phyloP scores from a whole-genome alignment of 1,140 invertebrate genomes.

The Holcopasites calliopsidis region DNA sequence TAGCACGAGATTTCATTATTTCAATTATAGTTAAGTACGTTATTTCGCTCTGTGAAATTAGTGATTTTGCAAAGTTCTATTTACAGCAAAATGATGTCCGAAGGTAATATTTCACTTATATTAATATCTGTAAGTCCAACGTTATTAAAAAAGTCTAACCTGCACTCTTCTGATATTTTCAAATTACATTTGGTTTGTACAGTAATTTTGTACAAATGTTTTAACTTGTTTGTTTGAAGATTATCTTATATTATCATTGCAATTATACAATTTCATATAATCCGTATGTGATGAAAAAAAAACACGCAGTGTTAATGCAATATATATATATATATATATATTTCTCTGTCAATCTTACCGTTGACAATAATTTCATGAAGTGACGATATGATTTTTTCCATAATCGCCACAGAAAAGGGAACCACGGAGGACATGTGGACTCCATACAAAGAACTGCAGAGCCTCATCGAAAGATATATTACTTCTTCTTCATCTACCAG shows the following conservation, averaged over 20 bases:
- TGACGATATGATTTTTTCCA: neutral
- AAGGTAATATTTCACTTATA: conserved; percentile 43
- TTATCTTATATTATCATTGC: no score
- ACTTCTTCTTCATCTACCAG: conserved; percentile 80
- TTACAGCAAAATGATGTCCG: conserved; percentile 39
- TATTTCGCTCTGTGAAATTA: neutral
- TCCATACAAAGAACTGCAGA: conserved; percentile 90
- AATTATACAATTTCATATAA: no score
- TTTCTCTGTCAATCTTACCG: neutral
- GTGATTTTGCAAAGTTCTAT: conserved; percentile 13
- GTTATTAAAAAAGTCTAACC: neutral
- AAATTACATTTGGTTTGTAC: neutral
- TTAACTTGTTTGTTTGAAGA: no score
- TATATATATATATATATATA: neutral
- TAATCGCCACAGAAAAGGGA: conserved; percentile 67
- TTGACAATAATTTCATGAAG: neutral
- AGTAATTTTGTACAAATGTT: no score
- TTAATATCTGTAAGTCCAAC: neutral
- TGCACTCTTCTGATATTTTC: neutral
- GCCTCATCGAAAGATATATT: conserved; percentile 87
- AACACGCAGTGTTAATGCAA: no score
- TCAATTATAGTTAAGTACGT: conserved; percentile 21
- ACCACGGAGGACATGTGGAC: conserved; percentile 91
- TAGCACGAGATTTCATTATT: conserved; percentile 20
- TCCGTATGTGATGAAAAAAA: no score